Conservation (phyloP, 1,140 invertebrate species). For the Oryctes rhinoceros region DNA sequence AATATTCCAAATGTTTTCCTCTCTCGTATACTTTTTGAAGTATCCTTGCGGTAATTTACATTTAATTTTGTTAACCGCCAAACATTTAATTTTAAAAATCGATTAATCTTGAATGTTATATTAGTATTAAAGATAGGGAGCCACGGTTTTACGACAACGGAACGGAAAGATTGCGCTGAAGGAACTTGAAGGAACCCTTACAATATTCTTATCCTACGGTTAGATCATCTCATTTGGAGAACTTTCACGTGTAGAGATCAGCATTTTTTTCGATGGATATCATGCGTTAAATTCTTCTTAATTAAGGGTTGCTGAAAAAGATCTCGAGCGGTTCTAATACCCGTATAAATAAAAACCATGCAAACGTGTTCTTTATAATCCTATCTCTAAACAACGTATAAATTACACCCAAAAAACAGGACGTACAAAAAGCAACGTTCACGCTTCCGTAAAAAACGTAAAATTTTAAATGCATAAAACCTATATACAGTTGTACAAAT, state of each 20-base stretch:
- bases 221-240: not conserved
- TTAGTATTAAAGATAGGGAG: too few relatives aligned
- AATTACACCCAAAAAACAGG: slow-evolving; percentile 8
- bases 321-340: not conserved
- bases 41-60: too few relatives aligned
- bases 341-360: slow-evolving; percentile 24
- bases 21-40: too few relatives aligned
- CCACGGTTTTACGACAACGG: too few relatives aligned
- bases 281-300: not conserved
- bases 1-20: too few relatives aligned
- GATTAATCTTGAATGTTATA: too few relatives aligned
- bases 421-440: slow-evolving; percentile 10
- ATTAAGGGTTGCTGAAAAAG: not conserved
- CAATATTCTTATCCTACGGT: too few relatives aligned
- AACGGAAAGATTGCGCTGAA: too few relatives aligned
- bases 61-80: too few relatives aligned
- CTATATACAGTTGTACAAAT: slow-evolving; percentile 25
- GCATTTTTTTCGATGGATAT: slow-evolving; percentile 3
- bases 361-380: not conserved
- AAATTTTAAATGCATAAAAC: slow-evolving; percentile 6
- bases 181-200: too few relatives aligned
- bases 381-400: not conserved
- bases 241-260: not conserved
- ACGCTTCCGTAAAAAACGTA: not conserved
- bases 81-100: too few relatives aligned